Evolutionary conservation across 2,888 invertebrate genomes (phyloP), one percentile per base, ranked within the genome.

Genomic region (Embidobia sp.): DNA sequence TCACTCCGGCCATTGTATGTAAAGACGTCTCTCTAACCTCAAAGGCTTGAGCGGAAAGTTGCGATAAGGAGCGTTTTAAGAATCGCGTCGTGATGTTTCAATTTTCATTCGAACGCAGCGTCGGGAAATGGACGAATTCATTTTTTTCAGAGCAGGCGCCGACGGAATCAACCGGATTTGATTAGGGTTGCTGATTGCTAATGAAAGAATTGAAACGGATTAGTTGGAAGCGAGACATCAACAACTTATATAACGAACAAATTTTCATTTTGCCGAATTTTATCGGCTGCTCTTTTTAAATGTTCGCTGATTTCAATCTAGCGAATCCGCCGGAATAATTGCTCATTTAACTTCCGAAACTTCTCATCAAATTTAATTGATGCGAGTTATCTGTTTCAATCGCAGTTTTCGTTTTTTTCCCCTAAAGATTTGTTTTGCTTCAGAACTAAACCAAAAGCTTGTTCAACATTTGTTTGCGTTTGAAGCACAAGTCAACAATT

Each of bases 291-390:
- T 49, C 46, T 33, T 63, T 49, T 29, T 33, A 10, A 42, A 31
- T 18, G 31, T 15, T 22, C 40, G 42, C 31, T 51, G 42, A 64
- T 64, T 64, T 44, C 44, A 53, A 37, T 44, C 33, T 10, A 13
- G 33, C 37, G 44, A 64, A 51, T 42, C 33, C 51, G 16, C 8
- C 11, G 42, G 51, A 64, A 64, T 64, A 64, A 64, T 51, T 64
- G 42, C 51, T 64, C 42, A 64, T 64, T 64, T 64, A 51, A 64
- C 31, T 64, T 64, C 33, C 51, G 31, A 64, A 64, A 51, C 64
- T 64, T 51, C 7, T 31, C 33, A 13, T 44, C 16, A 19, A 51
- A 64, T 64, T 64, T 42, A 51, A 64, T 64, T 64, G 51, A 27
- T 44, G 26, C 53, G 51, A 22, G 37, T 22, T 59, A 59, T 59